Conservation (phyloP, 2,113 vertebrate species). For the Megaceryle maxima region DNA sequence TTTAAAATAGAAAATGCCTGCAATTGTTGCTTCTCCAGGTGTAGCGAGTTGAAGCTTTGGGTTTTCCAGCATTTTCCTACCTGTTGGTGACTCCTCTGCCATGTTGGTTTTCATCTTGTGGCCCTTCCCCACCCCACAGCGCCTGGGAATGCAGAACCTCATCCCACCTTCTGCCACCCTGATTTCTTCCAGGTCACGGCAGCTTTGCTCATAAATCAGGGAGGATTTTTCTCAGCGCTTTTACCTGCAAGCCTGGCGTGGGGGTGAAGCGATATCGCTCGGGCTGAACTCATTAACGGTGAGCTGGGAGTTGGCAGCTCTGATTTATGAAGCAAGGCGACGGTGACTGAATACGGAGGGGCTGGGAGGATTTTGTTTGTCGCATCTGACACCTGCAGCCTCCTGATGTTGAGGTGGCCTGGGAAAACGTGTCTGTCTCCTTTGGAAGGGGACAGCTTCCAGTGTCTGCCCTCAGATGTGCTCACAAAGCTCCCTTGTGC, state of each 20-base stretch:
- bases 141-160: background rate
- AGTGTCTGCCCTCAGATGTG: rapidly evolving
- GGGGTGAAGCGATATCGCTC: background rate
- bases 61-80: background rate
- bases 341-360: background rate
- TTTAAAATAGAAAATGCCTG: background rate
- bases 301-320: conserved; percentile 15
- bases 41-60: rapidly evolving
- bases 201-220: conserved; percentile 27
- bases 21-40: background rate
- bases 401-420: background rate
- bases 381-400: background rate
- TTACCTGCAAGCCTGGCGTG: rapidly evolving
- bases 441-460: background rate
- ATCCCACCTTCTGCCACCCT: background rate
- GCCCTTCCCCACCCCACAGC: background rate
- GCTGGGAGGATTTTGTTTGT: background rate
- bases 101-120: background rate
- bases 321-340: conserved; percentile 5
- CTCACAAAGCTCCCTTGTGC: background rate
- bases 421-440: rapidly evolving
- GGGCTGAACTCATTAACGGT: conserved; percentile 7
- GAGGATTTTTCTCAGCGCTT: background rate
- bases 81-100: background rate
- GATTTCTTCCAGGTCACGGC: background rate